Percentiles rank a stretch among this genome's conserved stretches.
Evolutionary conservation across 1,140 invertebrate species (phyloP).

Genomic region (Lethocerus indicus): DNA sequence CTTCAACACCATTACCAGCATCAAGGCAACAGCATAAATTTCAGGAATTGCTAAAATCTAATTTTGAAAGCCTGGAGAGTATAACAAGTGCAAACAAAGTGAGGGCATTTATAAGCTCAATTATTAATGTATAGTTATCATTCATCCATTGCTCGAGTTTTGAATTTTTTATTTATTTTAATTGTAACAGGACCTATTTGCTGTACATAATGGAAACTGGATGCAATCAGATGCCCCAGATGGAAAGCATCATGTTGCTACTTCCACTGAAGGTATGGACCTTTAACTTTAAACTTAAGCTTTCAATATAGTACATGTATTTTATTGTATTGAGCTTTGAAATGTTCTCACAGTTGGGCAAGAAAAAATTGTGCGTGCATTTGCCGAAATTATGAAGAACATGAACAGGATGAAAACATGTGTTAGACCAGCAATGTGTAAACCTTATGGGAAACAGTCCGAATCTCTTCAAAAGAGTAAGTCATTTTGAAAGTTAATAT

Average conservation of each 20-base stretch:
- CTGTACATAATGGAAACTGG: constrained; percentile 50
- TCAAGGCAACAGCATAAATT: constrained; percentile 24
- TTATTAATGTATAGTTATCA: background rate
- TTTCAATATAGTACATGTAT: no score
- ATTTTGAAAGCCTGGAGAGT: constrained; percentile 50
- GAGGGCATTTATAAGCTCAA: background rate
- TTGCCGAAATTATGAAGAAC: constrained; percentile 68
- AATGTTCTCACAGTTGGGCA: constrained; percentile 34
- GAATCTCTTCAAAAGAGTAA: constrained; percentile 73
- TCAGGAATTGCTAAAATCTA: constrained; percentile 40
- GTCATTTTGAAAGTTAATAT: constrained; percentile 17
- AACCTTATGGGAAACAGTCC: constrained; percentile 74
- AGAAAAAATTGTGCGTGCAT: constrained; percentile 63
- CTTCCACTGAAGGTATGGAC: constrained; percentile 3
- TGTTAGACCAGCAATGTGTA: constrained; percentile 69
- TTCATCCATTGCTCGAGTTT: background rate
- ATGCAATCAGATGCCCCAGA: constrained; percentile 12
- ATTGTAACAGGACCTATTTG: constrained; percentile 36
- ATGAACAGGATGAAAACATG: constrained; percentile 71
- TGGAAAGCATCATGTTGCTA: constrained; percentile 6
- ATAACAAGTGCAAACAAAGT: constrained; percentile 24
- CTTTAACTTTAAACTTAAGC: no score
- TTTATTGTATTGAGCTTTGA: no score
- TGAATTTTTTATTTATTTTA: background rate
- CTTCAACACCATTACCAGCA: background rate